Evolutionary conservation across 2,113 vertebrate genomes (phyloP).

Genomic region (Climacteris rufus): DNA sequence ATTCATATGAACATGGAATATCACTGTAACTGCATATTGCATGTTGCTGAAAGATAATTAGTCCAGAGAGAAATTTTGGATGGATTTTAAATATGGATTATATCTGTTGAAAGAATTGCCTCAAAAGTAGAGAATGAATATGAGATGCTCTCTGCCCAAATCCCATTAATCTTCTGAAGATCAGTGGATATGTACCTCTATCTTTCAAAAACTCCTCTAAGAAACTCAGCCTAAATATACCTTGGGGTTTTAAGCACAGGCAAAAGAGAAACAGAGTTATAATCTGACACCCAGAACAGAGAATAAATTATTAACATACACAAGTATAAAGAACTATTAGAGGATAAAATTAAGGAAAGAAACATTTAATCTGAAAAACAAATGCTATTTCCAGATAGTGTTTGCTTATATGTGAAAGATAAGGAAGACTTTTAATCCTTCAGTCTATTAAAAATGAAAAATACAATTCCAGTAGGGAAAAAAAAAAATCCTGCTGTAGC

Average conservation of each 20-base stretch:
- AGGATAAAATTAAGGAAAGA: background rate
- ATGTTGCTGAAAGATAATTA: background rate
- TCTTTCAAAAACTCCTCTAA: background rate
- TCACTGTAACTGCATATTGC: background rate
- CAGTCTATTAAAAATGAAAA: background rate
- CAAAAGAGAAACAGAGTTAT: background rate
- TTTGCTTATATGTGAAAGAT: background rate
- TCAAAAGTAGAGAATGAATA: background rate
- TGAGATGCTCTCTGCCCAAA: background rate
- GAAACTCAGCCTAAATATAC: background rate
- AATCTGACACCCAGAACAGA: background rate
- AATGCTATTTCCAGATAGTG: background rate
- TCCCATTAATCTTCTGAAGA: background rate
- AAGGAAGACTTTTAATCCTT: background rate
- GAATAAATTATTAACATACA: background rate
- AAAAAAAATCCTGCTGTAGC: background rate
- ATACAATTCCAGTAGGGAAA: background rate
- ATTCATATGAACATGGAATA: background rate
- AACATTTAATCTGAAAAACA: background rate
- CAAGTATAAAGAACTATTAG: background rate
- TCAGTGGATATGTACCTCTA: background rate
- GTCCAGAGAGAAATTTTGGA: background rate
- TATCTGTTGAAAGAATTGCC: background rate
- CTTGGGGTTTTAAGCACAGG: background rate
- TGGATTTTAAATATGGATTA: background rate